Evolutionary conservation across 1,140 invertebrate genomes (phyloP), one percentile per base, ranked within the genome.

Genomic region (Solenopsis fugax): DNA sequence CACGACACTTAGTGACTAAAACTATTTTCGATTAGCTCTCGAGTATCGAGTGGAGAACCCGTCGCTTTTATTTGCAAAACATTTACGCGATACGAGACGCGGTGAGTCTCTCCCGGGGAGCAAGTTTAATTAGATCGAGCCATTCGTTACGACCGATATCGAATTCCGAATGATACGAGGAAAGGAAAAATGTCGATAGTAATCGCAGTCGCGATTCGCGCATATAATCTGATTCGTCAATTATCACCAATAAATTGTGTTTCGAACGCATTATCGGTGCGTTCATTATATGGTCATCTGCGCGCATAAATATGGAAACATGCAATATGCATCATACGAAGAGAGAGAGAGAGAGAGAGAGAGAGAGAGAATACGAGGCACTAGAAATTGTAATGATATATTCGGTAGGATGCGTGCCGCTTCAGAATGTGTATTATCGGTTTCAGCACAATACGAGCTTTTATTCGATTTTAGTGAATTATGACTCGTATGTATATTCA

Each of bases 221-320:
- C 29, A 41, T 85, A 50, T 88, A 89, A 89, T 86, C 69, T 29
- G 24, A 54, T 88, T 88, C 37, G 18, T 89, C 67, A 65, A 75
- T 89, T 89, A 89, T 89, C 71, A 41, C 60, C 54, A n/a, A 88
- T 89, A 89, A 89, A 89, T 86, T 78, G 71, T 67, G n/a, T 34
- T 50, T 45, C 45, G 52, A 52, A 45, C 21, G 16, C 50, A 85
- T 89, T 89, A 86, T 78, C 45, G 56, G 29, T 54, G 34, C 65
- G 16, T 65, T 37, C 62, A 65, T 65, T 65, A 65, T 65, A 34
- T 24, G 16, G 1, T 34, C 29, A 6, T 13, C 45, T 58, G 10
- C 6, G 9, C 67, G 34, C 80, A 86, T 86, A 88, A 88, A 89
- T 86, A 76, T 73, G 37, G 54, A 80, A 80, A 75, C 48, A 52